Evolutionary conservation across 2,113 vertebrate species (phyloP).

Genomic region (Pantherophis guttatus): DNA sequence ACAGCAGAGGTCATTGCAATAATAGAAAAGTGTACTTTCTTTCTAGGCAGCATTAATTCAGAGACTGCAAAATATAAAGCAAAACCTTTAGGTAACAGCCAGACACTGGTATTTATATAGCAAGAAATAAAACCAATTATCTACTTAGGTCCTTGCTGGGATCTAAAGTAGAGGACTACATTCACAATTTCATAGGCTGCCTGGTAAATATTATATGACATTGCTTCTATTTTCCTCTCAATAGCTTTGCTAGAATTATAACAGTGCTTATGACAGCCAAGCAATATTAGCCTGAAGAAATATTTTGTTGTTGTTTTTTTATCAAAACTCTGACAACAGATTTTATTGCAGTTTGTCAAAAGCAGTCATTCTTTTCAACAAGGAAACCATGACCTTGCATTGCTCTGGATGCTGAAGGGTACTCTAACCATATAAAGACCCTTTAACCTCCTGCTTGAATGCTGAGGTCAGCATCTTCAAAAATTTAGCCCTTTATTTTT

Average conservation of each 20-base stretch:
- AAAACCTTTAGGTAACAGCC: neutral
- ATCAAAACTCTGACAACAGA: neutral
- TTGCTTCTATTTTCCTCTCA: neutral
- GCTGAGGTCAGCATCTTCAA: neutral
- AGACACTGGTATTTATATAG: neutral
- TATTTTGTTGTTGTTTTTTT: neutral
- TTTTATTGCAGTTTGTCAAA: neutral
- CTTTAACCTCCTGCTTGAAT: neutral
- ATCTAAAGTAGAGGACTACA: neutral
- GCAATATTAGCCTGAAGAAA: neutral
- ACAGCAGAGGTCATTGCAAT: neutral
- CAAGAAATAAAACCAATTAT: neutral
- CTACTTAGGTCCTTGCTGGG: neutral
- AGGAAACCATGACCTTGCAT: neutral
- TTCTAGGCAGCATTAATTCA: neutral
- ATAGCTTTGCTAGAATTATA: neutral
- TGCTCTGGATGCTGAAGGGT: neutral
- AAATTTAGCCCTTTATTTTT: neutral
- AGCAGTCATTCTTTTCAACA: neutral
- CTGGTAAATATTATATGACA: neutral
- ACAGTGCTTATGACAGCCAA: neutral
- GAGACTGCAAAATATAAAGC: neutral
- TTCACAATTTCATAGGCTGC: neutral
- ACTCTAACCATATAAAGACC: neutral
- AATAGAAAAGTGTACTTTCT: neutral